These are phyloP conservation scores for Phortica variegata DNA, from an alignment of 1,140 invertebrate genomes.

Conservation along the genomic window DNA sequence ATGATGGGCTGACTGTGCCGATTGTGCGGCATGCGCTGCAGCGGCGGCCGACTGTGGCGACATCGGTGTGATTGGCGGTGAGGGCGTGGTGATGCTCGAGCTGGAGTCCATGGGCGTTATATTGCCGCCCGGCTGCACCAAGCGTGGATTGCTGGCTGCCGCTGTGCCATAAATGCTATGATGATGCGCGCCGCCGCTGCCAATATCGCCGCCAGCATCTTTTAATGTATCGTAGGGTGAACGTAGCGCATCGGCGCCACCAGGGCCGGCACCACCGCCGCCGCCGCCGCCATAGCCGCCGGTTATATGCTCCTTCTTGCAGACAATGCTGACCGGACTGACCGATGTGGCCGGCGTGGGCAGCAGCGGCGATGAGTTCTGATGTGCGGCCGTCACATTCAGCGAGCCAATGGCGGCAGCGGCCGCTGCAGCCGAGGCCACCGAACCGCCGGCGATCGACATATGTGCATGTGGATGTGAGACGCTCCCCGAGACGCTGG, in stretches of 20 bases:
- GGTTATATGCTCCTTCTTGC: slow-evolving; percentile 61
- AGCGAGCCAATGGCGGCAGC: slow-evolving; percentile 25
- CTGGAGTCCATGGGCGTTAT: slow-evolving; percentile 66
- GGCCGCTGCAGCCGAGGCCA: slow-evolving; percentile 36
- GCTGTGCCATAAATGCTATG: slow-evolving; percentile 49
- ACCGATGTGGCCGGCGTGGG: slow-evolving; percentile 64
- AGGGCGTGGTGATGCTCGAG: slow-evolving; percentile 66
- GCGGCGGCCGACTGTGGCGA: slow-evolving; percentile 59
- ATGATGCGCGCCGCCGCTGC: slow-evolving; percentile 32
- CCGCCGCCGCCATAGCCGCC: slow-evolving; percentile 48
- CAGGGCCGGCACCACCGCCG: slow-evolving; percentile 12
- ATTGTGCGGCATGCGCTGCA: slow-evolving; percentile 46
- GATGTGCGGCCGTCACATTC: slow-evolving; percentile 43
- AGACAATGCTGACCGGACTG: slow-evolving; percentile 66
- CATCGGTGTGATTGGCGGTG: slow-evolving; percentile 63
- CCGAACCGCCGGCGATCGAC: slow-evolving; percentile 24
- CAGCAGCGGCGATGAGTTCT: slow-evolving; percentile 61
- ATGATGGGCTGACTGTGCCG: slow-evolving; percentile 35
- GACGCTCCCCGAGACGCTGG: slow-evolving; percentile 24
- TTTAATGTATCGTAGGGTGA: slow-evolving; percentile 49
- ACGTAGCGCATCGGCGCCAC: slow-evolving; percentile 29
- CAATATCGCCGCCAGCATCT: slow-evolving; percentile 47
- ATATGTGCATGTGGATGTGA: slow-evolving; percentile 27
- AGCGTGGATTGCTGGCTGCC: slow-evolving; percentile 50
- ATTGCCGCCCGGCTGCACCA: slow-evolving; percentile 59